phyloP scores from a whole-genome alignment of 1,140 invertebrate genomes.

The Temnothorax curvispinosus region DNA sequence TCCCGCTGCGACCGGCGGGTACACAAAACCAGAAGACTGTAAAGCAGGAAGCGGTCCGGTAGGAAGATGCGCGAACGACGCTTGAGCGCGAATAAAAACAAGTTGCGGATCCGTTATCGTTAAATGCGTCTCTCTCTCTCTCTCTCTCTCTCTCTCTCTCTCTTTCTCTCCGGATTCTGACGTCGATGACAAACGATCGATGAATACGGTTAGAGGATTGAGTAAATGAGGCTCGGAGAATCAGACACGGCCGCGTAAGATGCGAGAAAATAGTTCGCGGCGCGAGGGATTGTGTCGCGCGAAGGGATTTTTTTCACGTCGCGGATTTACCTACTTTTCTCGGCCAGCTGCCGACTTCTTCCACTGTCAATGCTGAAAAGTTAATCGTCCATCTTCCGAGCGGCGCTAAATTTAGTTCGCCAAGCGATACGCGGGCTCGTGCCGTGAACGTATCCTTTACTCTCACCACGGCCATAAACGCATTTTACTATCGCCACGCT shows the following conservation, averaged over 20 bases:
- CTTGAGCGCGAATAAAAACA: conserved; percentile 17
- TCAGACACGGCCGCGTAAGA: neutral
- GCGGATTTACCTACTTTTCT: conserved; percentile 48
- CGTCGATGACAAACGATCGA: neutral
- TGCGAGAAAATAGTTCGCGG: neutral
- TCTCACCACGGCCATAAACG: conserved; percentile 67
- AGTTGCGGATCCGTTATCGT: neutral
- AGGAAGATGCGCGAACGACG: conserved; percentile 45
- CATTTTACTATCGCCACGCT: conserved; percentile 61
- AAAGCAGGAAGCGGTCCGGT: conserved; percentile 64
- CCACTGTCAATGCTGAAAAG: conserved; percentile 2
- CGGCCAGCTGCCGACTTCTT: conserved; percentile 26
- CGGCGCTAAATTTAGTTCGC: conserved; percentile 65
- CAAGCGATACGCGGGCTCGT: conserved; percentile 1
- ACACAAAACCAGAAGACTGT: conserved; percentile 62
- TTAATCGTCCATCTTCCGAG: conserved; percentile 52
- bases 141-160: too few relatives aligned
- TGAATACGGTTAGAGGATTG: neutral
- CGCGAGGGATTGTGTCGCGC: neutral
- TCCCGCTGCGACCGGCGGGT: conserved; percentile 50
- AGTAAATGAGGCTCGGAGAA: neutral
- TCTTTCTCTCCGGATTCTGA: neutral
- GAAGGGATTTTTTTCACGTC: conserved; percentile 15
- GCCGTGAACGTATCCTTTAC: conserved; percentile 59
- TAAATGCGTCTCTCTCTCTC: neutral